Evolutionary conservation across 1,140 invertebrate genomes (phyloP), one percentile per base, ranked within the genome.

Genomic region (Penaeus japonicus): DNA sequence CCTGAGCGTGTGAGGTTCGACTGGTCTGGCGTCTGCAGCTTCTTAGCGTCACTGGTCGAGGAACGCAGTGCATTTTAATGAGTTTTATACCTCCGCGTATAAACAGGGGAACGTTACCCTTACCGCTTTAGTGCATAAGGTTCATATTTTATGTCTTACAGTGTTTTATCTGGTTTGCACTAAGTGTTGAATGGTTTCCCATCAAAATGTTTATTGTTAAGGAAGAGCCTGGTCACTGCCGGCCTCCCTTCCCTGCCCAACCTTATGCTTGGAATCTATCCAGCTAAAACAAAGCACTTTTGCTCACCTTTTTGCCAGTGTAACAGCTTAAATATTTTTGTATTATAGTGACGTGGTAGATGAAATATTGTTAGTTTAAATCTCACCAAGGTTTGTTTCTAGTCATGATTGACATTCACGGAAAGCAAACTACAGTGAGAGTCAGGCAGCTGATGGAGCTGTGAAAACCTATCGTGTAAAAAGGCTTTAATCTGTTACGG

Each of bases 151-250:
- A 84, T 65, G 83, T 84, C 73, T 80, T 86, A 79, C 54, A 70
- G 84, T 86, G 75, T 86, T 62, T 86, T 86, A 79, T 86, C 84
- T 86, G 84, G 84, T 86, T 86, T 86, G 84, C 77, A 86, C 84
- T 86, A 80, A 86, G 84, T 86, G 84, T 86, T 86, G 84, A 79
- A 86, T 86, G 75, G 84, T 86, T 86, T 79, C 75, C 84, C 77
- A 53, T 86, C 35, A 86, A 57, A 57, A 65, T 62, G 35, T 79
- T 84, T 70, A 84, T 73, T 55, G 32, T 83, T 24, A 32, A 39
- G 75, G 84, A 57, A 47, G 30, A 30, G 54, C 30, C 27, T 12
- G 35, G 24, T 7, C 22, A 30, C 24, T 32, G n/a, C 30, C 18
- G 27, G 54, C 73, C 65, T 53, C 24, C 47, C 47, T 12, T 24